A percentile compares a stretch with the other conserved stretches of the same genome.
Conservation (phyloP, 2,888 invertebrate species). For the Azorinus chamasolen region DNA sequence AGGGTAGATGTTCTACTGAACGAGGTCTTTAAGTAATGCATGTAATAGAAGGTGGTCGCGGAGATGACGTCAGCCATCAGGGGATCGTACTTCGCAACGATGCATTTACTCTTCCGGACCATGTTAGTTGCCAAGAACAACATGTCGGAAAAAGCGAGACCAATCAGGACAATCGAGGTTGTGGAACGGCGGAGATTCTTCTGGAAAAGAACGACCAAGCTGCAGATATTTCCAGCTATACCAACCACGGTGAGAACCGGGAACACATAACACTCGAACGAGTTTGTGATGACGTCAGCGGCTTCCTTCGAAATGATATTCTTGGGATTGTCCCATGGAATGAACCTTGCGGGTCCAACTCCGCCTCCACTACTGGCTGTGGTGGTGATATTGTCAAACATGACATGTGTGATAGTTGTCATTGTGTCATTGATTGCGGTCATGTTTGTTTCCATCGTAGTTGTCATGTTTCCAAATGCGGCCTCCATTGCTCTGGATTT, state of each 20-base stretch:
- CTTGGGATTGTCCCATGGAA: conserved; percentile 64
- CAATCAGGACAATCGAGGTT: conserved; percentile 56
- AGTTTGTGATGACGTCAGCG: conserved; percentile 49
- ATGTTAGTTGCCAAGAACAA: conserved; percentile 62
- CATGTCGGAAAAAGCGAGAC: conserved; percentile 58
- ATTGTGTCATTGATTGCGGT: too few relatives aligned
- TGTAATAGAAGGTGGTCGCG: conserved; percentile 53
- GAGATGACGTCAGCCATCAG: conserved; percentile 32
- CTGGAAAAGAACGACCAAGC: conserved; percentile 55
- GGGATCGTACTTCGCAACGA: conserved; percentile 52
- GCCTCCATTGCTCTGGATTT: too few relatives aligned
- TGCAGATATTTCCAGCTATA: conserved; percentile 51
- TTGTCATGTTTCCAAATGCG: too few relatives aligned
- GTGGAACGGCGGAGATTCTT: conserved; percentile 54
- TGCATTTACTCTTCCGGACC: conserved; percentile 57
- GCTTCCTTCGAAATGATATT: conserved; percentile 56
- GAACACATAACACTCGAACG: conserved; percentile 60
- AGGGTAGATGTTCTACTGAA: conserved; percentile 63
- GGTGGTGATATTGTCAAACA: background rate
- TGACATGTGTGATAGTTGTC: too few relatives aligned
- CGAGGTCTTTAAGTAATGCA: conserved; percentile 56
- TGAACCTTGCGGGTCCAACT: background rate
- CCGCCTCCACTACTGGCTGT: background rate
- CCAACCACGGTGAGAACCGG: conserved; percentile 63
- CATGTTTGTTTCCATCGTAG: too few relatives aligned